Percentiles rank a stretch among this genome's conserved stretches.
Conservation (phyloP, 1,140 invertebrate species). For the Drosophila elegans region DNA sequence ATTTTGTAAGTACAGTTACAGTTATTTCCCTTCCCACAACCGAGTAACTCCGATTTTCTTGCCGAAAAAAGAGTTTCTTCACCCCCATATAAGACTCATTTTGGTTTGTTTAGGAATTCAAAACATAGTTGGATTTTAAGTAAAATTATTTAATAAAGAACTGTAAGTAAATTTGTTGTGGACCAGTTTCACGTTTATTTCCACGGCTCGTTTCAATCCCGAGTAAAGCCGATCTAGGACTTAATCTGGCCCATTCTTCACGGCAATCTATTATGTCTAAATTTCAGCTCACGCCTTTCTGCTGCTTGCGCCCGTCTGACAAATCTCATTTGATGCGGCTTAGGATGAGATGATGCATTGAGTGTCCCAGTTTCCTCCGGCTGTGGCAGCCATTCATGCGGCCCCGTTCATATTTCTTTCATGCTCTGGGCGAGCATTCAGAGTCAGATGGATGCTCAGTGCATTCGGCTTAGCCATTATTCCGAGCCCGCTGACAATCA, state of each 20-base stretch:
- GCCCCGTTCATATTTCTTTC: conserved; percentile 37
- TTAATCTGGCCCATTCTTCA: conserved; percentile 44
- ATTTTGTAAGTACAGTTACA: not conserved
- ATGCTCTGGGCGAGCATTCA: conserved; percentile 31
- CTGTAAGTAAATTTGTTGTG: conserved; percentile 10
- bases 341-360: conserved; percentile 56
- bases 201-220: conserved; percentile 10
- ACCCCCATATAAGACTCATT: not conserved
- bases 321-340: conserved; percentile 56
- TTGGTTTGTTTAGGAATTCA: not conserved
- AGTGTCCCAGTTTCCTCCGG: conserved; percentile 47
- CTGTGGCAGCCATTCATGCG: conserved; percentile 18
- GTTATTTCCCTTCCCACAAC: not conserved
- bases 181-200: conserved; percentile 24
- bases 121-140: not conserved
- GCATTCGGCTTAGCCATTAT: conserved; percentile 53
- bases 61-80: too few relatives aligned
- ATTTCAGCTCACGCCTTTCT: conserved; percentile 39
- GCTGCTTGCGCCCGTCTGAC: conserved; percentile 19
- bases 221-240: conserved; percentile 37
- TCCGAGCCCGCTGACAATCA: conserved; percentile 37
- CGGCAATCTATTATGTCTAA: conserved; percentile 45
- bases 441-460: conserved; percentile 31
- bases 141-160: not conserved
- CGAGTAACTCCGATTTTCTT: not conserved